A percentile compares a stretch with the other conserved stretches of the same genome.
These are phyloP conservation scores for Pimpla rufipes DNA, from an alignment of 2,888 invertebrate species.

Conservation along the genomic window DNA sequence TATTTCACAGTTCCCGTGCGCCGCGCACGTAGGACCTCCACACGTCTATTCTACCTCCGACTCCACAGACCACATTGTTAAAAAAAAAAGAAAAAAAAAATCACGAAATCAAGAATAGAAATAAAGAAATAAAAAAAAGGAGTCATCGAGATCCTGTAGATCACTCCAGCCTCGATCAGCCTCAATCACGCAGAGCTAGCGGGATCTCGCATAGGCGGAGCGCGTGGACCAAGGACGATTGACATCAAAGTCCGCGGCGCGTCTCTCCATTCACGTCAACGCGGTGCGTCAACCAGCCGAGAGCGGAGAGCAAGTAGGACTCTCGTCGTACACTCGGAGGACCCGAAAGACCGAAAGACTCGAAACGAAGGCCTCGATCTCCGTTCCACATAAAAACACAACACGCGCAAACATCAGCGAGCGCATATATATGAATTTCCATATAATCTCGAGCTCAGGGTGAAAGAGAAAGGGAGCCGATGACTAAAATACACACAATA, in stretches of 20 bases:
- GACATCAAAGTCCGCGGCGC: conserved; percentile 65
- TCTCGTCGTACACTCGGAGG: conserved; percentile 48
- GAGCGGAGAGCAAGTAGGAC: conserved; percentile 63
- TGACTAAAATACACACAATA: conserved; percentile 60
- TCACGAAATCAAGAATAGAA: conserved; percentile 11
- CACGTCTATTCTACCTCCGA: conserved; percentile 11
- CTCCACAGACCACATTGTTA: not conserved
- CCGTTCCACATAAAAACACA: conserved; percentile 18
- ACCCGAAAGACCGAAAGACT: conserved; percentile 24
- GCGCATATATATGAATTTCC: conserved; percentile 14
- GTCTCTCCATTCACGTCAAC: conserved; percentile 66
- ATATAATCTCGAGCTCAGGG: conserved; percentile 62
- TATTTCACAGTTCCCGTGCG: not conserved
- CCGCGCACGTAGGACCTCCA: not conserved
- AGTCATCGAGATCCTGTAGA: conserved; percentile 38
- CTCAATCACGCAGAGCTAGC: conserved; percentile 45
- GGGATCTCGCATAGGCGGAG: not conserved
- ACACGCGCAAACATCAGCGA: not conserved
- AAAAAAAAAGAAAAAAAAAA: conserved; percentile 4
- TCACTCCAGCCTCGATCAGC: conserved; percentile 51
- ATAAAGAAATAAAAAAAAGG: conserved; percentile 36
- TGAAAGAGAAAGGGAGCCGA: conserved; percentile 70
- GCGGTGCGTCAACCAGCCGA: conserved; percentile 60
- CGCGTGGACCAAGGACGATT: conserved; percentile 68
- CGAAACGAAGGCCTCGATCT: conserved; percentile 43